These are phyloP conservation scores for Crotophaga sulcirostris DNA, from an alignment of 2,113 vertebrate species.

Conservation along the genomic window DNA sequence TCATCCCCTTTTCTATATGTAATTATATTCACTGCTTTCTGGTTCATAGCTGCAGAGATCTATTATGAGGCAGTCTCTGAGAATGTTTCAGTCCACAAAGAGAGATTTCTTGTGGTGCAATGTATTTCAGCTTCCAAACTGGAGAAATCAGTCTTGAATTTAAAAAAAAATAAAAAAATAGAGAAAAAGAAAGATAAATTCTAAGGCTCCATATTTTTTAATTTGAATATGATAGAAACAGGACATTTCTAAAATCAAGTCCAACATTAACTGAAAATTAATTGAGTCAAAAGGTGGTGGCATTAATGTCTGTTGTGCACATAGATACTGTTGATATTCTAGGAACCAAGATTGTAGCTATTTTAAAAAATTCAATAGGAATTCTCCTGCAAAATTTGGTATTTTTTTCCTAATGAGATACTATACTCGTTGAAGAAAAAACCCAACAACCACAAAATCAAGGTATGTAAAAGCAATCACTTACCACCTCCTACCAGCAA, in stretches of 20 bases:
- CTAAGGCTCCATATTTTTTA: background rate
- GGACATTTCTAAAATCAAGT: background rate
- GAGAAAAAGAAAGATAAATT: too few species aligned
- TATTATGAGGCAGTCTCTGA: background rate
- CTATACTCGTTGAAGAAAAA: background rate
- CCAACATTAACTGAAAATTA: background rate
- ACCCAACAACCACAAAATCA: background rate
- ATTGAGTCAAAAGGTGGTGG: background rate
- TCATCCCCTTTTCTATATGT: constrained; percentile 67
- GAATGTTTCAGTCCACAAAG: constrained; percentile 30
- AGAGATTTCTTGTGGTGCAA: constrained; percentile 20
- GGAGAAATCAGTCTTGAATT: constrained; percentile 57
- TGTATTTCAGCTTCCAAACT: constrained; percentile 23
- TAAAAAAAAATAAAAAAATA: background rate
- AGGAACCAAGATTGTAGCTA: background rate
- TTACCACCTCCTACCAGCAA: background rate
- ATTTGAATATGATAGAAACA: background rate
- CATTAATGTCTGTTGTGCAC: background rate
- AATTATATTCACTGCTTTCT: constrained; percentile 58
- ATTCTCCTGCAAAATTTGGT: background rate
- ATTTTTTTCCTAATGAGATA: background rate
- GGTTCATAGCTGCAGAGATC: background rate
- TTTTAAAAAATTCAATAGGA: background rate
- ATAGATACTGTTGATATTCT: background rate
- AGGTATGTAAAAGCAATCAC: background rate